A percentile compares a stretch with the other conserved stretches of the same genome.
Conservation (phyloP, 2,113 vertebrate species). For the Microcebus murinus region DNA sequence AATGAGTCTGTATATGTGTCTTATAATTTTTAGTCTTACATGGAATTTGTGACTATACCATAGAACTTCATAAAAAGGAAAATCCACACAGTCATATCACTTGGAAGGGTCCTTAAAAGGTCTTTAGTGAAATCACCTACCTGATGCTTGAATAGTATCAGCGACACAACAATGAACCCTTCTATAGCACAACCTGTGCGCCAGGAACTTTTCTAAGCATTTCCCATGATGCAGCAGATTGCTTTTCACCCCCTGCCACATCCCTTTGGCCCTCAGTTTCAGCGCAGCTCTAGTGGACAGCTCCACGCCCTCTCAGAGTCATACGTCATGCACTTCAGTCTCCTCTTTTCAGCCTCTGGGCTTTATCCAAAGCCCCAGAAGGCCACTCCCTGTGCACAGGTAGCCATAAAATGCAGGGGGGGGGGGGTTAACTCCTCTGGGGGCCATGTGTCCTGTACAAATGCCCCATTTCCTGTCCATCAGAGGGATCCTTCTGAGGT, state of each 20-base stretch:
- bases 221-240: neutral
- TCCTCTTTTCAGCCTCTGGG: neutral
- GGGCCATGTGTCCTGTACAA: neutral
- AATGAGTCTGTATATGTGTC: neutral
- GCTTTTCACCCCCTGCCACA: neutral
- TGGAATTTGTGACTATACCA: neutral
- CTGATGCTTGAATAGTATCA: neutral
- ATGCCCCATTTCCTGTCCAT: neutral
- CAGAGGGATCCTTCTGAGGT: neutral
- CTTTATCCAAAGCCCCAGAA: neutral
- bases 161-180: neutral
- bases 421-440: neutral
- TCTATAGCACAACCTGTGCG: no score
- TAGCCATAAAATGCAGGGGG: neutral
- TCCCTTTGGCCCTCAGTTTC: neutral
- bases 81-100: neutral
- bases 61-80: neutral
- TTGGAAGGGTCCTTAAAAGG: neutral
- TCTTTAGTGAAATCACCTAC: neutral
- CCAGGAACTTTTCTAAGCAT: neutral
- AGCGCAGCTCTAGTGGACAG: neutral
- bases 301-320: accelerated
- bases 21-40: neutral
- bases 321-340: neutral
- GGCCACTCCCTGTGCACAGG: neutral